Evolutionary conservation across 2,797 vertebrate species (phyloP).

Genomic region (Danio kyathit): DNA sequence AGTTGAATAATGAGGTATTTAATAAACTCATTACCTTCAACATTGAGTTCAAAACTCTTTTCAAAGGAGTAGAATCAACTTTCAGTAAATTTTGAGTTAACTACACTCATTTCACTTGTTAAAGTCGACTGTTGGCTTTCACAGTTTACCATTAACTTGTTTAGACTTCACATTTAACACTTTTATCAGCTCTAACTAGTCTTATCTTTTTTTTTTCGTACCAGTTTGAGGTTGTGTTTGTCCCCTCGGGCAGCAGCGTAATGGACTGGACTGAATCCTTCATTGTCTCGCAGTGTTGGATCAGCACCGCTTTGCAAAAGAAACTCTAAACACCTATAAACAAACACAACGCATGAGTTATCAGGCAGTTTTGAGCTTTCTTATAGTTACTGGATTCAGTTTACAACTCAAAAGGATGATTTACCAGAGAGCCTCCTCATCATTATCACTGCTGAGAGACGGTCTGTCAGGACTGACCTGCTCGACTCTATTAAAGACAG

Average conservation of each 20-base stretch:
- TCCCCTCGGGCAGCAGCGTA: constrained; percentile 97
- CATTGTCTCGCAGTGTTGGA: constrained; percentile 92
- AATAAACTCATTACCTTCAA: too few species aligned
- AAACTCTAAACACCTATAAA: constrained; percentile 92
- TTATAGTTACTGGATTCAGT: background rate
- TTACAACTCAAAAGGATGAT: constrained; percentile 59
- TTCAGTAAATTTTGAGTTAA: too few species aligned
- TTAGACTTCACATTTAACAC: too few species aligned
- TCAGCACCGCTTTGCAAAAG: constrained; percentile 96
- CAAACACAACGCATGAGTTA: background rate
- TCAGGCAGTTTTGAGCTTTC: background rate
- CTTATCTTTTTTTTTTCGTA: constrained; percentile 66
- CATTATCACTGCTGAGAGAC: constrained; percentile 78
- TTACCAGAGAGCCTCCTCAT: constrained; percentile 94
- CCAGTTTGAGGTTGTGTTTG: constrained; percentile 96
- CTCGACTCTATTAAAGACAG: constrained; percentile 75
- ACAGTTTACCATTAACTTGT: too few species aligned
- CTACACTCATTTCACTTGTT: too few species aligned
- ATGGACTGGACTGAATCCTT: constrained; percentile 97
- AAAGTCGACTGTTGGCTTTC: too few species aligned
- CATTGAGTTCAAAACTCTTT: too few species aligned
- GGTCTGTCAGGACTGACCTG: constrained; percentile 79
- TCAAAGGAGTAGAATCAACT: too few species aligned
- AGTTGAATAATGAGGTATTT: too few species aligned
- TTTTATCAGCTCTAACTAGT: too few species aligned